Evolutionary conservation across 2,113 vertebrate species (phyloP), one percentile per base, ranked within the genome.

Genomic region (Beaufortia kweichowensis): DNA sequence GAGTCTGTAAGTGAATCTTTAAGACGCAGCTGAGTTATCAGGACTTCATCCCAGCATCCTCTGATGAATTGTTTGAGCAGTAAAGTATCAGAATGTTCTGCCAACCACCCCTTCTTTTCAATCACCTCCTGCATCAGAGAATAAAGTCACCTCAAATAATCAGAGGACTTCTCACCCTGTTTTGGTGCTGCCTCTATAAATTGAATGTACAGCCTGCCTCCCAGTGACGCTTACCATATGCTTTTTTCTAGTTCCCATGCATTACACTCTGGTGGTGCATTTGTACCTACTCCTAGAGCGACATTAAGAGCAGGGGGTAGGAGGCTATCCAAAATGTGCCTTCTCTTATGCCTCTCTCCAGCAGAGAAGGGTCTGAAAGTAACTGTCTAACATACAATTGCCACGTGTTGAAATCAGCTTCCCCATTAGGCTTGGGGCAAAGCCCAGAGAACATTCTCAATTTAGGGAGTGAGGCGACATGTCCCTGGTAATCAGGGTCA

Each of bases 171-270:
- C 50, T 78, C 68, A 15, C 69, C 80, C 23, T 39, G 17, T 72
- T 68, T 10, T 81, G 75, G 28, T 61, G 80, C 8, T n/a, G 66
- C 77, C 39, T 83, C 66, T 2, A 79, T 15, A 24, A 79, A 83
- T 24, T 83, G 66, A 9, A 73, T 76, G 35, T 77, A 83, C 7
- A 83, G 61, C 7, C 80, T 74, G 10, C 76, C 77, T 2, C 81
- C 61, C 67, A 24, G 73, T 83, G 0, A 83, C 78, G 77, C 64
- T n/a, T 76, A 8, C 74, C 81, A 79, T 83, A 80, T 15, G 66
- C 78, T n/a, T 2, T 77, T 79, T 0, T 83, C 81, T 6, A 83
- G 31, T 50, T 83, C 73, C 3, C n/a, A 39, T 0, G 60, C 8
- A 14, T n/a, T 72, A 76, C 15, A 5, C 3, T 56, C 31, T 26